phyloP scores from a whole-genome alignment of 2,797 vertebrate species.

The Crocodylus rhombifer region DNA sequence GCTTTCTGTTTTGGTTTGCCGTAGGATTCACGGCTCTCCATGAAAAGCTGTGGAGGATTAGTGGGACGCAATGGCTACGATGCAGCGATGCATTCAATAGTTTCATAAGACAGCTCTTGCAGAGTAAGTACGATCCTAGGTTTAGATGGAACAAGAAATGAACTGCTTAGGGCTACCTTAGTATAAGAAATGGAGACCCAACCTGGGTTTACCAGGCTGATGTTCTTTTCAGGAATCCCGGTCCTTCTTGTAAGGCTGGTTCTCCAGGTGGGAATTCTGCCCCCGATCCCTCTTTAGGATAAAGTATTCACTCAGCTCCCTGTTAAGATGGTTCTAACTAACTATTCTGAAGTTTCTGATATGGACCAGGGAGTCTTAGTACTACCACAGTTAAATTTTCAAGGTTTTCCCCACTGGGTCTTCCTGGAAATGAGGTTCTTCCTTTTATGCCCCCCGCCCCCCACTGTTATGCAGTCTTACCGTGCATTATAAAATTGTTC shows the following conservation, averaged over 20 bases:
- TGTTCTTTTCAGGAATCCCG: background rate
- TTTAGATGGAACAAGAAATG: background rate
- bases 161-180: background rate
- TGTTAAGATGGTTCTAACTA: background rate
- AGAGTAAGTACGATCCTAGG: conserved; percentile 19
- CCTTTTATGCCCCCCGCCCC: background rate
- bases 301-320: background rate
- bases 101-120: conserved; percentile 21
- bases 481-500: background rate
- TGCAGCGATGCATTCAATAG: background rate
- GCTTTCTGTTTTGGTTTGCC: background rate
- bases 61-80: too few relatives aligned
- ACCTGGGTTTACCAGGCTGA: too few relatives aligned
- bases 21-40: conserved; percentile 31
- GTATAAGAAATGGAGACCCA: background rate
- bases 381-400: background rate
- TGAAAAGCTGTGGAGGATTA: background rate
- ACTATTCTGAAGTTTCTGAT: background rate
- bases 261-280: background rate
- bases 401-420: background rate
- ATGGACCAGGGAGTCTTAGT: background rate
- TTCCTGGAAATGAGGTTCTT: background rate
- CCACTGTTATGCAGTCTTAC: background rate
- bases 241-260: background rate
- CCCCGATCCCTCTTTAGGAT: background rate